A percentile compares a stretch with the other conserved stretches of the same genome.
Conservation (phyloP, 2,797 vertebrate species). For the Meda fulgida region DNA sequence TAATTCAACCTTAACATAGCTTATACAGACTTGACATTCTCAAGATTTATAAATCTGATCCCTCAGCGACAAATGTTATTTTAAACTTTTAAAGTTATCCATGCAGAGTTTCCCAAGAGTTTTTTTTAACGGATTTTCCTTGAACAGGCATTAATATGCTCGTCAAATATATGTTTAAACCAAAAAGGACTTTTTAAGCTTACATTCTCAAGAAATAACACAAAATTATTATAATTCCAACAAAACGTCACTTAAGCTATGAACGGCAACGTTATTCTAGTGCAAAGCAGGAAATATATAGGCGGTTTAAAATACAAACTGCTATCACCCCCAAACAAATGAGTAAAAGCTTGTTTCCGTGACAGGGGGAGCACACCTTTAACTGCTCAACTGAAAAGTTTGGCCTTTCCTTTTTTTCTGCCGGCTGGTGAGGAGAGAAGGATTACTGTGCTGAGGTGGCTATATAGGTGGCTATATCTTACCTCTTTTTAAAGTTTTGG, state of each 20-base stretch:
- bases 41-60: slow-evolving; percentile 5
- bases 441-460: background rate
- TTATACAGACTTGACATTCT: slow-evolving; percentile 16
- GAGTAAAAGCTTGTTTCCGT: slow-evolving; percentile 36
- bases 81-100: slow-evolving; percentile 6
- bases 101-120: background rate
- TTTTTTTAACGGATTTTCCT: background rate
- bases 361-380: slow-evolving; percentile 42
- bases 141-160: background rate
- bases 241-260: background rate
- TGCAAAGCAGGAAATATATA: slow-evolving; percentile 6
- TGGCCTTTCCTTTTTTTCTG: slow-evolving; percentile 27
- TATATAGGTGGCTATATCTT: slow-evolving; percentile 1
- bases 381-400: slow-evolving; percentile 52
- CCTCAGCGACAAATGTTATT: background rate
- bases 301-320: slow-evolving; percentile 42
- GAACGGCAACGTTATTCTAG: background rate
- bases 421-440: background rate
- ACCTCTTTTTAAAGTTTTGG: background rate
- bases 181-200: background rate
- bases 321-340: slow-evolving; percentile 25
- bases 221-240: background rate
- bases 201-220: background rate
- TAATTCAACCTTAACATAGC: background rate
- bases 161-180: background rate